Conservation (phyloP, 2,888 invertebrate species). For the Drosophila neoperkinsi region DNA sequence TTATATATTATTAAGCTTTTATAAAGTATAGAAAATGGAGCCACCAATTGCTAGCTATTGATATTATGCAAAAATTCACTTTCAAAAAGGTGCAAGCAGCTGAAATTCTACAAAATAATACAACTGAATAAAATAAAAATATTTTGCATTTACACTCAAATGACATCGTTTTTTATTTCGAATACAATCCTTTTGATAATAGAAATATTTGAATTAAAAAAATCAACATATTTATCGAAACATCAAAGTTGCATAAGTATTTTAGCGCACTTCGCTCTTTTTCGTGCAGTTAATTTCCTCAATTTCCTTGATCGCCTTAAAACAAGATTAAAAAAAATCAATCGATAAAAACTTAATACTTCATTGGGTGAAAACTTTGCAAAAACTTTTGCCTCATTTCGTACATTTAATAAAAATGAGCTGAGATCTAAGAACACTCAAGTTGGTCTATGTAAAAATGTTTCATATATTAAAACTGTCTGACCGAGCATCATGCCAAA, state of each 20-base stretch:
- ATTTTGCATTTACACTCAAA: background rate
- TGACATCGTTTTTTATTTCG: background rate
- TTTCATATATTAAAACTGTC: background rate
- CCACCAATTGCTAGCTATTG: background rate
- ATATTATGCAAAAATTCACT: background rate
- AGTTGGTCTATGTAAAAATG: constrained; percentile 18
- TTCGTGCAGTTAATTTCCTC: background rate
- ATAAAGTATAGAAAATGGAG: background rate
- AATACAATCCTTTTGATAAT: background rate
- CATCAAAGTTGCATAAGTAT: background rate
- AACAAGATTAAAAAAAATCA: background rate
- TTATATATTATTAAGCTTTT: constrained; percentile 9
- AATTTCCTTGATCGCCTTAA: background rate
- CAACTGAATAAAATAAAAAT: background rate
- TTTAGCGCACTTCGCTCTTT: background rate
- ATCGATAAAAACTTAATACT: background rate
- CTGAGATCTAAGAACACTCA: background rate
- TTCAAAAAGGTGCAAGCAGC: too few relatives aligned
- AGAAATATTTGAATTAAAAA: background rate
- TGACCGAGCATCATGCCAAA: constrained; percentile 15
- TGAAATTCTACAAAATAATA: background rate
- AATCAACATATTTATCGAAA: background rate
- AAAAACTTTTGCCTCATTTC: background rate
- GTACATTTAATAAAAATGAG: background rate
- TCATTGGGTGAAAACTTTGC: background rate